These are phyloP conservation scores for Chironomus tentans DNA, from an alignment of 2,888 invertebrate species.

Conservation along the genomic window DNA sequence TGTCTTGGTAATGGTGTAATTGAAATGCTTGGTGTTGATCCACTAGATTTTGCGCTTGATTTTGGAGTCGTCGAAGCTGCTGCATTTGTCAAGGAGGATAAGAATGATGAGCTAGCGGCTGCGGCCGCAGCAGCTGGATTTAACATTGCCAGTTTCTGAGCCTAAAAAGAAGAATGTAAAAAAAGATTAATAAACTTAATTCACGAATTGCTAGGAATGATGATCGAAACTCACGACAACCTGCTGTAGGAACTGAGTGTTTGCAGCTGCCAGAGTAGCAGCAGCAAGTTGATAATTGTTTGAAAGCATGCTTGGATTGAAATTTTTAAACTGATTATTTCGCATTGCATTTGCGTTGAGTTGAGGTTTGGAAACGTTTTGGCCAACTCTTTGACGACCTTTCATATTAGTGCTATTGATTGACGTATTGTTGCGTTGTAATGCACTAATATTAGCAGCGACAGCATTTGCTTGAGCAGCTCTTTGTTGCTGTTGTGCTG, in stretches of 20 bases:
- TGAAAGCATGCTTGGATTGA: constrained; percentile 36
- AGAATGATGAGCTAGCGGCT: neutral
- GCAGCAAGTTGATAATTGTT: constrained; percentile 38
- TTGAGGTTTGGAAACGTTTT: constrained; percentile 34
- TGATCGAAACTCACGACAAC: constrained; percentile 20
- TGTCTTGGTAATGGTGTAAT: constrained; percentile 71
- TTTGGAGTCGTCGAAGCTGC: constrained; percentile 14
- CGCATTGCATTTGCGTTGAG: constrained; percentile 31
- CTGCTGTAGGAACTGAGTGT: constrained; percentile 26
- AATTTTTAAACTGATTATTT: constrained; percentile 22
- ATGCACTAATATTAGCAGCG: constrained; percentile 11
- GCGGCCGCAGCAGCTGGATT: constrained; percentile 7
- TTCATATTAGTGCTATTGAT: constrained; percentile 33
- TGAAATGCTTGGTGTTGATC: constrained; percentile 85
- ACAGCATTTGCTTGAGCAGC: constrained; percentile 29
- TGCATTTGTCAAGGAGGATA: neutral
- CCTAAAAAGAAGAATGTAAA: constrained; percentile 4
- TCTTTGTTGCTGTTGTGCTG: constrained; percentile 39
- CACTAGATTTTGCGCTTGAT: constrained; percentile 41
- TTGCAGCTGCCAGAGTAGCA: constrained; percentile 27
- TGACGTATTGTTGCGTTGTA: constrained; percentile 40
- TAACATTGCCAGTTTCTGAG: constrained; percentile 24
- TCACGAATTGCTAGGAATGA: neutral
- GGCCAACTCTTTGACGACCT: constrained; percentile 35
- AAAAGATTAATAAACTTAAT: neutral